phyloP scores from a whole-genome alignment of 1,140 invertebrate genomes.

The Scylla paramamosain region DNA sequence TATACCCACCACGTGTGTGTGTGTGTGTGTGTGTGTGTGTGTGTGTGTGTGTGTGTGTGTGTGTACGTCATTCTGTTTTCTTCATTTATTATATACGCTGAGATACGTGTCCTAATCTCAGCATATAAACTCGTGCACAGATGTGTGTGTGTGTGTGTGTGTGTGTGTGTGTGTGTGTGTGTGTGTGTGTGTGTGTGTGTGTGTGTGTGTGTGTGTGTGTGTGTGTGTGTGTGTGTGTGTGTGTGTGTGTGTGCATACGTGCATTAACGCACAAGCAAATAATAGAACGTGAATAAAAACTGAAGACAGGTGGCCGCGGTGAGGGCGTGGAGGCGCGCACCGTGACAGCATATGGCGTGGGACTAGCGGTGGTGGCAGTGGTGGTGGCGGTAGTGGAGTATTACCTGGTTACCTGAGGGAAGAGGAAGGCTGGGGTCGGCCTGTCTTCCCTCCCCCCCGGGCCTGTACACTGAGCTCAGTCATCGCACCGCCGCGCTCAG shows the following conservation, averaged over 20 bases:
- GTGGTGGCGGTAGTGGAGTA: not conserved
- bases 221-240: not conserved
- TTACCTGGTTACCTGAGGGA: not conserved
- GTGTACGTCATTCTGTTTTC: too few relatives aligned
- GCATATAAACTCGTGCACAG: too few relatives aligned
- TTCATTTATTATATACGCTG: too few relatives aligned
- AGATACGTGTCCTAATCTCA: too few relatives aligned
- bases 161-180: too few relatives aligned
- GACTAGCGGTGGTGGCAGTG: not conserved
- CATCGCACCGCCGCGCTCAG: not conserved
- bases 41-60: too few relatives aligned
- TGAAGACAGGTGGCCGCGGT: not conserved
- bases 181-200: not conserved
- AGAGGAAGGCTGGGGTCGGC: not conserved
- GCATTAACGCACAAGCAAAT: constrained; percentile 17
- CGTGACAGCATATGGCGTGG: not conserved
- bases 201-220: not conserved
- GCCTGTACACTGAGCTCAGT: not conserved
- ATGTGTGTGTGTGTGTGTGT: too few relatives aligned
- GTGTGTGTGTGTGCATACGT: too few relatives aligned
- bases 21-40: too few relatives aligned
- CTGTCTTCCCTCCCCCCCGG: not conserved
- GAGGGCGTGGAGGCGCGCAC: not conserved
- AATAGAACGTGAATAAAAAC: not conserved
- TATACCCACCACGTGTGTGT: not conserved